A percentile compares a stretch with the other conserved stretches of the same genome.
These are phyloP conservation scores for Typhlichthys eigenmanni DNA, from an alignment of 2,797 vertebrate species.

Conservation along the genomic window DNA sequence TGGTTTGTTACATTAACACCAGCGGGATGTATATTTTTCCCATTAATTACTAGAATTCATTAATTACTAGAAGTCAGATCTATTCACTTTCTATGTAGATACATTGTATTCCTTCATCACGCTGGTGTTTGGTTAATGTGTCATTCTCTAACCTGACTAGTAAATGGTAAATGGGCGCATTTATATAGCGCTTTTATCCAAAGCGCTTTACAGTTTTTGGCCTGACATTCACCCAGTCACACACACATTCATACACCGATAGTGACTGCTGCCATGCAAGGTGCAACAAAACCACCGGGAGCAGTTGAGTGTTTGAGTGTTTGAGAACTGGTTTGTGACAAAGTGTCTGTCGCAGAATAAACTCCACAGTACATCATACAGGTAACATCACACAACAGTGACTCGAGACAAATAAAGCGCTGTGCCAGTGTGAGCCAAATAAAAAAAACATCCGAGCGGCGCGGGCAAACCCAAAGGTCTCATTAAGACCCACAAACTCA, in stretches of 20 bases:
- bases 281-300: no score
- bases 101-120: constrained; percentile 60
- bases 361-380: not conserved
- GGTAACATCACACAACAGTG: not conserved
- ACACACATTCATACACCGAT: no score
- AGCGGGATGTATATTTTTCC: constrained; percentile 23
- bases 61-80: no score
- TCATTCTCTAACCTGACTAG: constrained; percentile 25
- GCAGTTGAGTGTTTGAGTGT: no score
- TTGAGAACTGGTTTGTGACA: constrained; percentile 34
- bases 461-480: constrained; percentile 61
- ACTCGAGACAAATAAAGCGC: not conserved
- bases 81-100: constrained; percentile 60
- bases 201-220: no score
- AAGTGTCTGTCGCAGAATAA: constrained; percentile 8
- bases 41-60: constrained; percentile 24
- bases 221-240: no score
- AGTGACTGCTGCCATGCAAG: no score
- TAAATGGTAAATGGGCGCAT: no score
- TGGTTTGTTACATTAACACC: constrained; percentile 59
- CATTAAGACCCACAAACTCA: constrained; percentile 69
- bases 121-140: constrained; percentile 15
- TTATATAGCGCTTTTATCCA: no score
- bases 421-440: constrained; percentile 48
- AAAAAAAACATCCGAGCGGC: constrained; percentile 54